Evolutionary conservation across 2,888 invertebrate genomes (phyloP).

Genomic region (Xanthorhoe designata): DNA sequence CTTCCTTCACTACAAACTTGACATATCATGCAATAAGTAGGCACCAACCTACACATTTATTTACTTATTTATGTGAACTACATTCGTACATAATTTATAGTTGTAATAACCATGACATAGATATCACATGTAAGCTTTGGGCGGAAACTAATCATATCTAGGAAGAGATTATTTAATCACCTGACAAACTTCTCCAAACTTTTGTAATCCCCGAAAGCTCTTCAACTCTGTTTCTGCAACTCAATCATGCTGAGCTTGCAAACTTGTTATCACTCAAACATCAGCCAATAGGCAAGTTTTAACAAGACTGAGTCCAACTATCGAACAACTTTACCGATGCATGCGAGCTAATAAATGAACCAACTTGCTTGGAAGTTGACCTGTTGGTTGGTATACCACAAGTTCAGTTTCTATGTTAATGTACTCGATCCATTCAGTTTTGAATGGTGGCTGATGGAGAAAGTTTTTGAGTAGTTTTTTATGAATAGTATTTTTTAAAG

Average conservation of each 20-base stretch:
- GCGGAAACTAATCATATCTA: neutral
- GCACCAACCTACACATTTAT: too few relatives aligned
- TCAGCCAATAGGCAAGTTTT: constrained; percentile 17
- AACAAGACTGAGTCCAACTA: constrained; percentile 21
- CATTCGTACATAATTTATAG: too few relatives aligned
- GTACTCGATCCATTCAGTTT: neutral
- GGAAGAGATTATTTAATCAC: neutral
- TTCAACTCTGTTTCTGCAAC: neutral
- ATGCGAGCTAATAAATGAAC: constrained; percentile 25
- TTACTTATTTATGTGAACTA: too few relatives aligned
- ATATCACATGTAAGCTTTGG: too few relatives aligned
- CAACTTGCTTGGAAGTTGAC: constrained; percentile 21
- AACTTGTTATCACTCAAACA: constrained; percentile 5
- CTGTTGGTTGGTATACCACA: constrained; percentile 4
- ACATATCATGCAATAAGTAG: too few relatives aligned
- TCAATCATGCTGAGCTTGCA: constrained; percentile 15
- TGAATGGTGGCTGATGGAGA: neutral
- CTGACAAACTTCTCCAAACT: neutral
- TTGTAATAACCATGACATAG: too few relatives aligned
- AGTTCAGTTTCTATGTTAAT: neutral
- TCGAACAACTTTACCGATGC: constrained; percentile 11
- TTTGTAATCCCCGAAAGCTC: constrained; percentile 1
- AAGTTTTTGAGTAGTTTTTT: neutral
- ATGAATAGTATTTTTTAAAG: neutral
- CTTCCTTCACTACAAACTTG: too few relatives aligned